A percentile compares a stretch with the other conserved stretches of the same genome.
Conservation (phyloP, 1,140 invertebrate species). For the Hycleus phaleratus region DNA sequence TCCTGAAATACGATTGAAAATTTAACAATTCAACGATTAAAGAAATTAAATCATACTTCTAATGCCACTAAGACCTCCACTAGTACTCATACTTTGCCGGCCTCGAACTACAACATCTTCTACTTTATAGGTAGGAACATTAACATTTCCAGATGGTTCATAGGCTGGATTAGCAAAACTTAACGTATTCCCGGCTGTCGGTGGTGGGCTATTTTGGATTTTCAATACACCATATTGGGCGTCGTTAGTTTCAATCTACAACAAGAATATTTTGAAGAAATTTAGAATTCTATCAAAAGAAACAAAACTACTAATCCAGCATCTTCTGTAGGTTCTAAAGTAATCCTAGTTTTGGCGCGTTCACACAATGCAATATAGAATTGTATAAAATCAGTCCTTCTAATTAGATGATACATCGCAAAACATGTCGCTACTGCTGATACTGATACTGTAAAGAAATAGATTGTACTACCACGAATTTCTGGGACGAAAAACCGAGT, state of each 20-base stretch:
- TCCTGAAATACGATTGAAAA: slow-evolving; percentile 43
- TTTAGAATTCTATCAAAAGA: background rate
- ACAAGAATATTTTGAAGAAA: background rate
- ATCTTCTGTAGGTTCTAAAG: slow-evolving; percentile 71
- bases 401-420: slow-evolving; percentile 64
- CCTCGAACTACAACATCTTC: slow-evolving; percentile 67
- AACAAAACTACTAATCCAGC: slow-evolving; percentile 55
- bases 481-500: slow-evolving; percentile 71
- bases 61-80: slow-evolving; percentile 11
- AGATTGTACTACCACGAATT: slow-evolving; percentile 68
- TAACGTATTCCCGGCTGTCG: slow-evolving; percentile 44
- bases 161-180: slow-evolving; percentile 77
- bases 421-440: slow-evolving; percentile 66
- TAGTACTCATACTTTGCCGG: slow-evolving; percentile 44
- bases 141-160: slow-evolving; percentile 56
- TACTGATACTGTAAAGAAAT: slow-evolving; percentile 77
- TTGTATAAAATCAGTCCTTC: slow-evolving; percentile 71
- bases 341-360: slow-evolving; percentile 62
- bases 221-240: slow-evolving; percentile 55
- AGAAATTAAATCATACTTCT: background rate
- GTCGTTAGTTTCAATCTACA: slow-evolving; percentile 48
- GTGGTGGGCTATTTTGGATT: slow-evolving; percentile 46
- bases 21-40: background rate
- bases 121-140: slow-evolving; percentile 66
- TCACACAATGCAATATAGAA: slow-evolving; percentile 71